Base-by-base conservation (phyloP, 2,113 vertebrate genomes). In the Psettodes erumei region DNA sequence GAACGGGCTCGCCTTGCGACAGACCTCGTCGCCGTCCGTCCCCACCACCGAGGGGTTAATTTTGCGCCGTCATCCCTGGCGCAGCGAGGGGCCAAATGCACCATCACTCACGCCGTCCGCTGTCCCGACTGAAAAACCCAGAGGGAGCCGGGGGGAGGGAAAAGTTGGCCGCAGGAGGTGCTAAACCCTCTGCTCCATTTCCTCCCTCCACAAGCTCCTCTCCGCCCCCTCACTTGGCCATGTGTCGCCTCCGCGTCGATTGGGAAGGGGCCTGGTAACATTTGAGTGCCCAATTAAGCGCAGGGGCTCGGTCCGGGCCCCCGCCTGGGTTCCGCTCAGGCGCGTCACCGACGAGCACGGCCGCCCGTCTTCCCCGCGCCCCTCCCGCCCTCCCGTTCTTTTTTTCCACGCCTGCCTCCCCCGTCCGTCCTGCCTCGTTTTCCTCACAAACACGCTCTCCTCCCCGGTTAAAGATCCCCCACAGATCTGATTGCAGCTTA, bases 261-360 rank as follows among this genome's bases (percentile, higher is more conserved):
- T 85, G 87, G 89, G 83, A 90, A 89, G 81, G 88, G 82, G 91
- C 91, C 85, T 86, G 84, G 86, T 91, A 91, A 90, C 90, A 84
- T 94, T 91, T 91, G 86, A 92, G 90, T 92, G 92, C 86, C 90
- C 93, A 91, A 94, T 94, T 94, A 94, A 93, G 90, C 90, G 87
- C 89, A 84, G 89, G 83, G 85, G 83, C 88, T 87, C 79, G 63
- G 85, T 77, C 79, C 84, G 54, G 45, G 19, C 77, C 81, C 78
- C 85, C 91, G 78, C 81, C 86, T 48, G 74, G 77, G 86, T 87
- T 89, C 85, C 80, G 71, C 89, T 85, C 86, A 89, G 83, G 82
- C 85, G 84, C 88, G 74, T 90, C 88, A 89, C 78, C 73, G 89
- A 85, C 76, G 79, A 89, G 82, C 84, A 45, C n/a, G 35, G 35